Evolutionary conservation across 2,888 invertebrate species (phyloP), one percentile per base, ranked within the genome.

Genomic region (Lottia gigantea): DNA sequence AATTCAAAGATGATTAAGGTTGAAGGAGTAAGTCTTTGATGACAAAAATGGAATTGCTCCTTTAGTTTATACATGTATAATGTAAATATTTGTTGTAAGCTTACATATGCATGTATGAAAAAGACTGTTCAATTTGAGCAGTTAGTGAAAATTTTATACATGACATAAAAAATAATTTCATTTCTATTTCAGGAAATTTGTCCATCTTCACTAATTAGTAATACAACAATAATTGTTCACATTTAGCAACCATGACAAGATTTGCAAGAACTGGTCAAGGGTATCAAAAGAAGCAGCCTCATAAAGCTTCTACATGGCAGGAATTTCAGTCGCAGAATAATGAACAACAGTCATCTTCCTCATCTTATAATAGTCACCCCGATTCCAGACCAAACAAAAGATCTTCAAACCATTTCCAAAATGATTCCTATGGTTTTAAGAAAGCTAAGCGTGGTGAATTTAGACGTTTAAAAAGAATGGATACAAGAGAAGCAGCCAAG

Each of bases 371-470:
- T 11, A 11, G 40, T 11, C 1, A 11, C 40, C 7, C 2, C 7
- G 55, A 55, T 23, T 11, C 19, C 23, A 55, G 55, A 19, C 11
- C 40, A 40, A 40, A 40, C 11, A 40, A 40, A 40, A 12, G 11
- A 23, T 23, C 19, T 12, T 8, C 19, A 12, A 19, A 55, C 23
- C 55, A 55, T 55, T 23, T 23, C 19, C 23, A 55, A 14, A 55
- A 11, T 12, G 46, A 66, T 31, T 69, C 68, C 11, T 62, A 71
- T 62, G 68, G 65, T 26, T 66, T 69, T 45, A 76, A 75, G 62
- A 83, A 82, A 71, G 78, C 74, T 23, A 74, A 76, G n/a, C 72
- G 79, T 69, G 76, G 81, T 67, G 82, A 82, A 67, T 67, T 77
- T 16, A 71, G 83, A 64, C 73, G 83, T 67, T 12, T 76, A 49